Base-by-base conservation (phyloP, 1,140 invertebrate genomes). In the Temnothorax longispinosus region DNA sequence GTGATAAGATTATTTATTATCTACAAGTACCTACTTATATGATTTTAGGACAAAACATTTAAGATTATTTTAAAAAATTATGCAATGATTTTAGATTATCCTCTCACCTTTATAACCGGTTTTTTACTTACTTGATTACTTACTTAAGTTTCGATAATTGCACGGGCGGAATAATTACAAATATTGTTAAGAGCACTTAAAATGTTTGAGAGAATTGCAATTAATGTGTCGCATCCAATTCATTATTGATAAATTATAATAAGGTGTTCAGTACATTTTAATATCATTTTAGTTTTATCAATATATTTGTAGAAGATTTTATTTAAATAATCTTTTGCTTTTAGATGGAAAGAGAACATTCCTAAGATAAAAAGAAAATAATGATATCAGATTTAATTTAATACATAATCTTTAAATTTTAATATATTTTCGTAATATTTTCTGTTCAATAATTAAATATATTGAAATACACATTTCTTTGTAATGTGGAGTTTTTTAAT, bases 1-100 rank as follows among this genome's bases (percentile, higher is more conserved):
- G n/a, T 62, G 82, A 85, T 85, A 85, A 85, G 82, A 85, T 85
- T 85, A 85, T 65, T 13, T 27, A 56, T 58, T 85, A 85, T 67
- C 62, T 69, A 18, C 18, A 8, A 54, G 21, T 56, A 7, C 15
- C 15, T 56, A 7, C n/a, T 7, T 1, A 3, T 41, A 5, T 32
- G 15, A 76, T 76, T 85, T 64, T 7, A 54, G 44, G 47, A 27
- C 4, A 67, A 85, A 52, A 38, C 13, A 35, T 80, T 69, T 71
- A 38, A 80, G 38, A 67, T 67, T 52, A 67, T 80, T 41, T 38
- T 38, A 21, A 18, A 15, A 13, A 38, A 52, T 78, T 65, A 47
- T 52, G 13, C 1, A 69, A 80, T 67, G 7, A 67, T 65, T 65
- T 78, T 2, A 38, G n/a, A 75, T 67, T 44, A 52, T 54, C 7